Evolutionary conservation across 1,140 invertebrate genomes (phyloP).

Genomic region (Cydia splendana): DNA sequence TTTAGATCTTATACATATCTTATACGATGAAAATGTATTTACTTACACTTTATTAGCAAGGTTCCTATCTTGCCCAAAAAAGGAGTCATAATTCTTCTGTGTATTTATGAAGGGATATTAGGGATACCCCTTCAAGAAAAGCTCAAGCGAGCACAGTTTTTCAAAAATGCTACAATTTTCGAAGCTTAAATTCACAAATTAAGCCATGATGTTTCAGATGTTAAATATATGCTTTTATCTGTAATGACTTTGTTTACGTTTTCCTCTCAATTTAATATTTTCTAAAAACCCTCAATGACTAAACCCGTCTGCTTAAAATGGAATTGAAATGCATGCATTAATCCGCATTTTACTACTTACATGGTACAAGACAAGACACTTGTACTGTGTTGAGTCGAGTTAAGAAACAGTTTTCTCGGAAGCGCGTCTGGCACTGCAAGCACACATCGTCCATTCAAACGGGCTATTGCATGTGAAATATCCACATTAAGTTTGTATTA

Average conservation of each 20-base stretch:
- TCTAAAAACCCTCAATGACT: background rate
- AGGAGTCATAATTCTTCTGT: too few relatives aligned
- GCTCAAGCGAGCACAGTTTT: background rate
- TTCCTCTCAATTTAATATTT: background rate
- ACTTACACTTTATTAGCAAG: too few relatives aligned
- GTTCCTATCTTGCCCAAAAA: too few relatives aligned
- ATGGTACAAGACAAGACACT: conserved; percentile 20
- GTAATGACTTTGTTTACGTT: background rate
- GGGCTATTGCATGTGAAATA: conserved; percentile 4
- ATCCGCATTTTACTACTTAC: conserved; percentile 17
- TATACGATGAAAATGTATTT: too few relatives aligned
- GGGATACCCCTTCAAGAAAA: too few relatives aligned
- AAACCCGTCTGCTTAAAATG: background rate
- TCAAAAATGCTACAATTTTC: background rate
- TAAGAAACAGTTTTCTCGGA: conserved; percentile 52
- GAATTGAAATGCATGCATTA: conserved; percentile 2
- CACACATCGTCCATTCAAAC: background rate
- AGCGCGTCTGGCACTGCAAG: conserved; percentile 42
- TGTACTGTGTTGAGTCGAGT: conserved; percentile 39
- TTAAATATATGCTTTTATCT: too few relatives aligned
- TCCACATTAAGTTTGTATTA: conserved; percentile 1
- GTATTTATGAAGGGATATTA: background rate
- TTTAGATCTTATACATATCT: too few relatives aligned
- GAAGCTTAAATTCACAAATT: background rate
- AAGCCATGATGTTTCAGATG: too few relatives aligned